Evolutionary conservation across 2,797 vertebrate species (phyloP).

Genomic region (Acrocephalus scirpaceus): DNA sequence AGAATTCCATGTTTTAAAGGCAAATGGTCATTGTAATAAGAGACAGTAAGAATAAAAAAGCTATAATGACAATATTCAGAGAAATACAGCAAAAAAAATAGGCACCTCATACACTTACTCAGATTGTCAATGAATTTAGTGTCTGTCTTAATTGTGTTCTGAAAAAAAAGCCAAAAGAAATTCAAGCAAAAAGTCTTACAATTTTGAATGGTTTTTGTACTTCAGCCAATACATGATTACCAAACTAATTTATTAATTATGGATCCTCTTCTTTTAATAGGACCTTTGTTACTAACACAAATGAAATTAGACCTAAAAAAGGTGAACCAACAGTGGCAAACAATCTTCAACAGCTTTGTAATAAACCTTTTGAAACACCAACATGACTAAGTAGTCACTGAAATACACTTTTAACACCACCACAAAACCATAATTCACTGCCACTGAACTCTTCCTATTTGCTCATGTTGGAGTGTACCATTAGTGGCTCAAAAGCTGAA

Average conservation of each 20-base stretch:
- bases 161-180: background rate
- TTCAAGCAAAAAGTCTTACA: background rate
- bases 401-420: background rate
- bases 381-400: background rate
- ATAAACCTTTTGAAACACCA: background rate
- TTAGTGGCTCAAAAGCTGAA: slow-evolving; percentile 20
- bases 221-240: background rate
- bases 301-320: background rate
- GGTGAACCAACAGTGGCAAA: background rate
- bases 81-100: background rate
- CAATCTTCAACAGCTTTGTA: background rate
- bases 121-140: background rate
- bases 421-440: background rate
- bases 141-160: background rate
- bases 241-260: background rate
- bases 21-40: background rate
- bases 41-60: background rate
- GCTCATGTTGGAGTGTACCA: background rate
- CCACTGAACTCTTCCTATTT: background rate
- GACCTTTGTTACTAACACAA: background rate
- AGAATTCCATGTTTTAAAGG: background rate
- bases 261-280: background rate
- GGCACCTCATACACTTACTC: background rate
- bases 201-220: background rate
- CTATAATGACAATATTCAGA: background rate